Conservation (phyloP, 1,140 invertebrate genomes). For the Apis mellifera region Amel_HAv3.1 CM009934.2:372501-373000, state of each 20-base stretch:
- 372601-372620: no score
- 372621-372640: neutral
- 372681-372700: constrained; percentile 1
- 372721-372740: neutral
- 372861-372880: neutral
- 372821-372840: neutral
- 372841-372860: neutral
- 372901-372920: neutral
- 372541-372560: no score
- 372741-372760: neutral
- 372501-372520: no score
- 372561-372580: no score
- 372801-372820: neutral
- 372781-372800: neutral
- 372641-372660: neutral
- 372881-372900: neutral
- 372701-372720: neutral
- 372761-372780: neutral
- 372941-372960: neutral
- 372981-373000: neutral
- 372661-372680: no score
- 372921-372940: no score
- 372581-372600: no score
- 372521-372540: no score
- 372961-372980: neutral